A percentile compares a stretch with the other conserved stretches of the same genome.
Evolutionary conservation across 2,888 invertebrate genomes (phyloP).

Genomic region (Zaprionus bogoriensis): DNA sequence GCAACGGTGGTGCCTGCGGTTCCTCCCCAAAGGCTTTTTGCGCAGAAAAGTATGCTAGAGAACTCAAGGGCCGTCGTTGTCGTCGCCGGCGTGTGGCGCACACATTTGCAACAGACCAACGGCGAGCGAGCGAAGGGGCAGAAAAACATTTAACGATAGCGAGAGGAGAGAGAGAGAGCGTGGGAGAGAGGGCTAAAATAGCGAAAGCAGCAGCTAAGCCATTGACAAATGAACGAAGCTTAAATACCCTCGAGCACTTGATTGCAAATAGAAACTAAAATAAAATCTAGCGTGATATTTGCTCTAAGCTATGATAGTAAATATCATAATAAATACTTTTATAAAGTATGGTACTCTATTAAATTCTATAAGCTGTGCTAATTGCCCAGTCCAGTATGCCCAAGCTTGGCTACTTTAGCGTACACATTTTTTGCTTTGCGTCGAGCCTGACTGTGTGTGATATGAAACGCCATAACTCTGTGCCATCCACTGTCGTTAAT

Average conservation of each 20-base stretch:
- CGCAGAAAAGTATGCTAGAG: conserved; percentile 69
- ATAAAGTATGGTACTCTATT: no score
- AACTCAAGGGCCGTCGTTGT: conserved; percentile 64
- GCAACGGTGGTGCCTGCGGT: conserved; percentile 44
- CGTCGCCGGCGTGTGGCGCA: conserved; percentile 47
- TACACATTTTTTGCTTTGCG: conserved; percentile 20
- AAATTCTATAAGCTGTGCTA: not conserved
- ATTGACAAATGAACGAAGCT: conserved; percentile 10
- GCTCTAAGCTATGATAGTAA: no score
- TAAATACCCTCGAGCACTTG: conserved; percentile 52
- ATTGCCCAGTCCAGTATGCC: conserved; percentile 22
- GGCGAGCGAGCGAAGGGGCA: conserved; percentile 25
- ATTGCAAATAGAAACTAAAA: not conserved
- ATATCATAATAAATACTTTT: no score
- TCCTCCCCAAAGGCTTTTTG: conserved; percentile 60
- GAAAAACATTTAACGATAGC: conserved; percentile 69
- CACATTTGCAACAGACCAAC: conserved; percentile 49
- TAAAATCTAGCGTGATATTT: not conserved
- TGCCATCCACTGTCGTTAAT: conserved; percentile 75
- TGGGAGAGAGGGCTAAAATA: conserved; percentile 28
- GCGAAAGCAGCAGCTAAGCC: conserved; percentile 1
- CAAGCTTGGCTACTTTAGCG: not conserved
- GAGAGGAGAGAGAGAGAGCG: conserved; percentile 1
- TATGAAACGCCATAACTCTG: conserved; percentile 66
- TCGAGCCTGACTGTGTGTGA: conserved; percentile 38